Evolutionary conservation across 2,888 invertebrate species (phyloP), one percentile per base, ranked within the genome.

Genomic region (Lymantria monacha): DNA sequence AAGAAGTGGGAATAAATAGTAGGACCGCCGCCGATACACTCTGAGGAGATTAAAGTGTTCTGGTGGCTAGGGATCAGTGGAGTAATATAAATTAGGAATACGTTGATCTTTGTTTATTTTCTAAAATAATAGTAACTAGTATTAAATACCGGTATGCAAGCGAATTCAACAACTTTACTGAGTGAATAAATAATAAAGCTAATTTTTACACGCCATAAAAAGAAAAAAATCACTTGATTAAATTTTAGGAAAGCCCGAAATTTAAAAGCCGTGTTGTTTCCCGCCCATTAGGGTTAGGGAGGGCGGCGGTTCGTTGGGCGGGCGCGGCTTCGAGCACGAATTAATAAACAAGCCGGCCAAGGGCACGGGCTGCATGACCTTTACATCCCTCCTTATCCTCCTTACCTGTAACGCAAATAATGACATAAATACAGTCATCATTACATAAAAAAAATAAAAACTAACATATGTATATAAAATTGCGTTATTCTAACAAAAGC

Each of bases 291-390:
- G 76, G 85, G 85, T 79, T 76, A 78, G 82, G 81, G 80, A 72
- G 81, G 81, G 79, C 63, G 79, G 71, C 53, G 65, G 74, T 74
- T 66, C 61, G 72, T 61, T 52, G 76, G 76, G 79, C 70, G 83
- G 83, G 79, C 61, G 71, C 33, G 76, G 78, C 74, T 80, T 81
- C 75, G 81, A 78, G 81, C 77, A 81, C 84, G 79, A 87, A 88
- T 87, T 88, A 88, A 88, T 89, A 85, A 88, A 86, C 86, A 85
- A 83, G 75, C 79, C 76, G 81, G 85, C 85, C 88, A 87, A 88
- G 88, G 87, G 76, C 84, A 78, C 74, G 70, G 69, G 68, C 73
- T 70, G 69, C 65, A 66, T 76, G 79, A 86, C 87, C 84, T 83
- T 82, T 79, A 66, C 69, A 61, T 54, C 72, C 72, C 80, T 79